Evolutionary conservation across 2,888 invertebrate genomes (phyloP).

Genomic region (Oegoconia quadripuncta): DNA sequence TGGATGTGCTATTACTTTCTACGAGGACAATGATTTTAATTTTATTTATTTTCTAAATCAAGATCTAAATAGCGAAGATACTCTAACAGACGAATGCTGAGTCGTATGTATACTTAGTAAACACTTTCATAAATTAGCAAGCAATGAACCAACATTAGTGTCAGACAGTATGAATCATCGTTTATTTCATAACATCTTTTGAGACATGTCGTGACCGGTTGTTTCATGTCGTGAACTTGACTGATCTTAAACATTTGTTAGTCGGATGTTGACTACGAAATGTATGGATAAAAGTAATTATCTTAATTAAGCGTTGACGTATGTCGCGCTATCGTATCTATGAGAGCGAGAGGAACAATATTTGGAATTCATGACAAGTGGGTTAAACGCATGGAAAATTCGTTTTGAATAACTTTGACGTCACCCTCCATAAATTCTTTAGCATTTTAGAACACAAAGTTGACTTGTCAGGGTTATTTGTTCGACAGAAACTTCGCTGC

Average conservation of each 20-base stretch:
- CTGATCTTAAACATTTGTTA: conserved; percentile 57
- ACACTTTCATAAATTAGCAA: conserved; percentile 50
- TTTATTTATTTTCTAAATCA: no score
- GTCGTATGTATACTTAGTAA: conserved; percentile 13
- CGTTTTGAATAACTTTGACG: no score
- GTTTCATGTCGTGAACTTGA: conserved; percentile 65
- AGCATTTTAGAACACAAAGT: no score
- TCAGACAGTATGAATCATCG: conserved; percentile 47
- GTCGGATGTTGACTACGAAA: conserved; percentile 47
- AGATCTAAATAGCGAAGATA: no score
- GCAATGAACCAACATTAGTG: conserved; percentile 45
- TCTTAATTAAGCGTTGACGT: conserved; percentile 47
- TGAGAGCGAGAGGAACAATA: no score
- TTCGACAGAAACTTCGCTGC: not conserved
- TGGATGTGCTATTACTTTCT: no score
- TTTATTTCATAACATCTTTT: conserved; percentile 56
- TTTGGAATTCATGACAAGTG: conserved; percentile 28
- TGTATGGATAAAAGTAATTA: conserved; percentile 58
- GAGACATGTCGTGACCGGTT: conserved; percentile 72
- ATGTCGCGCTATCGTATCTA: no score
- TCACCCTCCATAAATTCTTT: no score
- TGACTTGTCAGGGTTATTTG: not conserved
- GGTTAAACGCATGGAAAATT: no score
- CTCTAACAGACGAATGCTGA: conserved; percentile 1
- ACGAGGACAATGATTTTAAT: no score